Evolutionary conservation across 1,140 invertebrate species (phyloP), one percentile per base, ranked within the genome.

Genomic region (Acromyrmex charruanus): DNA sequence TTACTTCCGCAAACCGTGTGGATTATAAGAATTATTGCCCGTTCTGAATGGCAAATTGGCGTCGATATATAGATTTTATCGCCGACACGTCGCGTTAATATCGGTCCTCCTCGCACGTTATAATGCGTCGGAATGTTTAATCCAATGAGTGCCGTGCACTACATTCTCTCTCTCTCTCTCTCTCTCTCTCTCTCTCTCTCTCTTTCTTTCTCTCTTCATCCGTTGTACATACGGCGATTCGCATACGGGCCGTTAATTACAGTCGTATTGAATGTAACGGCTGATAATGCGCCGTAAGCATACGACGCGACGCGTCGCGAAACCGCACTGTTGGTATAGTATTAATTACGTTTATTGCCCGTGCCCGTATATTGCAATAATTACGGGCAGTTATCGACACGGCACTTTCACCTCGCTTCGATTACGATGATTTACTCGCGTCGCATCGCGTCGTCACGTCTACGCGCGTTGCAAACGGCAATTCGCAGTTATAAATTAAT

Each of bases 1-100:
- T 90, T 90, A 90, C 89, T 90, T 90, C 89, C 89, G 89, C 86
- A 77, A 82, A 88, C 63, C 81, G 63, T 61, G 88, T 58, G 77
- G 65, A 88, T 88, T 90, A 90, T 86, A 90, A 90, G 89, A 90
- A 90, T 90, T 90, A 90, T 90, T 90, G 89, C 86, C 49, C 53
- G 25, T 12, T 31, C 75, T 75, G 77, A 90, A 87, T 90, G 89
- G 88, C 88, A 90, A 90, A 90, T 85, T 75, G 89, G 61, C 51
- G 49, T 59, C 71, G 89, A 89, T 87, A 79, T 87, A 79, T 87
- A 84, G 88, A 90, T 90, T 90, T 90, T 90, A 89, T 90, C 86
- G 88, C 28, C 49, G 88, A 75, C 66, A 68, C 88, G 88, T 85
- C 68, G 79, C n/a, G 21, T 31, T 87, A 75, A 75, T 61, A 65